A percentile compares a stretch with the other conserved stretches of the same genome.
These are phyloP conservation scores for Drosophila tristis DNA, from an alignment of 1,140 invertebrate species.

Conservation along the genomic window DNA sequence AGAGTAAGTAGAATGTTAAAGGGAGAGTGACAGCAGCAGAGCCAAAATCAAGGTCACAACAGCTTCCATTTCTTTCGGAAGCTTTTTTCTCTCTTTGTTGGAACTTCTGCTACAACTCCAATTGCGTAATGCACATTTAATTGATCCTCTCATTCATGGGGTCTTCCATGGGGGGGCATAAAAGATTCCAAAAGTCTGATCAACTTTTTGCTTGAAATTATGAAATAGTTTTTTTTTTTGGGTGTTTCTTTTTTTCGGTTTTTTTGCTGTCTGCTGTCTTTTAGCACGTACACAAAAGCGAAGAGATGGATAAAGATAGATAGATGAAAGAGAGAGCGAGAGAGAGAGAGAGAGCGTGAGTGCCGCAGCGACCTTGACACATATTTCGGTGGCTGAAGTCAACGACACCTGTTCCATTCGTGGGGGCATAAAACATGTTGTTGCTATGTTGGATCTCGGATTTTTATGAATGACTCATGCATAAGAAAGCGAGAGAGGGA, in stretches of 20 bases:
- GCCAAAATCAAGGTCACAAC: slow-evolving; percentile 32
- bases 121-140: slow-evolving; percentile 66
- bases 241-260: slow-evolving; percentile 5
- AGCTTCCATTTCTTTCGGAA: slow-evolving; percentile 34
- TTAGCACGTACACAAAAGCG: slow-evolving; percentile 56
- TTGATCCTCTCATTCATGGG: slow-evolving; percentile 21
- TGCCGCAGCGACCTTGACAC: slow-evolving; percentile 64
- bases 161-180: background rate
- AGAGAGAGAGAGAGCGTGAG: slow-evolving; percentile 21
- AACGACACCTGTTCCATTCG: slow-evolving; percentile 27
- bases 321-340: slow-evolving; percentile 14
- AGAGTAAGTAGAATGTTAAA: no score
- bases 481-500: slow-evolving; percentile 26
- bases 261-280: slow-evolving; percentile 10
- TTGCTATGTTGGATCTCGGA: background rate
- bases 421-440: slow-evolving; percentile 38
- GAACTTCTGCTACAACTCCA: background rate
- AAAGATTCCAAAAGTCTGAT: slow-evolving; percentile 15
- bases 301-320: no score
- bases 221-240: slow-evolving; percentile 42
- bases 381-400: slow-evolving; percentile 39
- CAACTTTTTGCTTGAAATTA: slow-evolving; percentile 34
- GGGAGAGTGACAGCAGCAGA: no score
- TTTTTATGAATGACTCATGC: slow-evolving; percentile 23
- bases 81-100: slow-evolving; percentile 20